Evolutionary conservation across 2,888 invertebrate genomes (phyloP), one percentile per base, ranked within the genome.

Genomic region (Ypsolopha sequella): DNA sequence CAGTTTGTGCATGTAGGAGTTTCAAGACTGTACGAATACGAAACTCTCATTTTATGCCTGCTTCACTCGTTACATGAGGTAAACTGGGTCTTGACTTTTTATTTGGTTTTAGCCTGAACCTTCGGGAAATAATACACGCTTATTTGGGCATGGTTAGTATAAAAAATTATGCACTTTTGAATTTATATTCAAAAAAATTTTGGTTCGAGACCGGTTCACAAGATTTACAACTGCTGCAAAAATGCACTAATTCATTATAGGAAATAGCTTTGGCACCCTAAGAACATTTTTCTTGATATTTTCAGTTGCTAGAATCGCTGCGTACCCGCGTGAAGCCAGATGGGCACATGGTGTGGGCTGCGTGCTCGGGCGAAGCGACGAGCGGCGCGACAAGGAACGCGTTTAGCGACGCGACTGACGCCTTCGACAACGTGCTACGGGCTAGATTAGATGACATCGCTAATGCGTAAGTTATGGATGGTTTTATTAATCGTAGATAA

Each of bases 291-390:
- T 47, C 7, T 36, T 48, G n/a, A 9, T 48, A 36, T 6, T 24
- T 48, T 35, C 65, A 85, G 85, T 58, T 74, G 52, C 59, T 85
- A 59, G 78, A 85, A 57, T 61, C 62, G 1, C 58, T 80, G 6
- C 69, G 76, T 0, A 41, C 55, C 2, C 60, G 61, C 2, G 73
- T 85, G 45, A 61, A 57, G 6, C 56, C 54, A 7, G 77, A 76
- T 3, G 85, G 85, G 0, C 64, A 65, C 53, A 61, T 86, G 39
- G 73, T 70, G 41, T 86, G 84, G 85, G 77, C 44, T 6, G 36
- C 75, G 48, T 74, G 79, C 60, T 62, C 69, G 43, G 66, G 70
- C 9, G 66, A 64, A 1, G 54, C 60, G 36, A 51, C 56, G 38
- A 53, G 52, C 43, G 66, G 63, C 13, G 58, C 60, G 36, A 51